A percentile compares a stretch with the other conserved stretches of the same genome.
phyloP scores from a whole-genome alignment of 2,797 vertebrate genomes.

The Graptemys geographica region DNA sequence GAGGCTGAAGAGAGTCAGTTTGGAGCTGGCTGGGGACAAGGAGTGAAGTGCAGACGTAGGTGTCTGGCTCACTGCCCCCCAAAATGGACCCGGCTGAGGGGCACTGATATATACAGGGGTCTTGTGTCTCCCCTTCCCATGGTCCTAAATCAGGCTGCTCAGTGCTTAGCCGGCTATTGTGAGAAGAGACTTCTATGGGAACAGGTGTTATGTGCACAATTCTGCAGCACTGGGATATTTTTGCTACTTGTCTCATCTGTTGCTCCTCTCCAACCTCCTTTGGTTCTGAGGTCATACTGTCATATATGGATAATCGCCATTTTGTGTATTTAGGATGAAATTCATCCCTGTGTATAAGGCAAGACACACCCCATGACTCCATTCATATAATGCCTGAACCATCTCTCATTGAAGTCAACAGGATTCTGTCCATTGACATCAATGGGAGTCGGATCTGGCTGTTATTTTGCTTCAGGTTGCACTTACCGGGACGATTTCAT shows the following conservation, averaged over 20 bases:
- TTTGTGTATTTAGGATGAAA: not conserved
- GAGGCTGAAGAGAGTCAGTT: no score
- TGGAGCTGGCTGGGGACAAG: no score
- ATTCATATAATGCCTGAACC: accelerated
- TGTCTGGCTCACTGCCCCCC: no score
- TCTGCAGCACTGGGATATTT: not conserved
- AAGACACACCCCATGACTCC: accelerated
- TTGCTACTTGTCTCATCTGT: not conserved
- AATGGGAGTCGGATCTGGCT: not conserved
- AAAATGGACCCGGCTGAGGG: no score
- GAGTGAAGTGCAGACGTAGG: no score
- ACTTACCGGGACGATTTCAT: conserved; percentile 24
- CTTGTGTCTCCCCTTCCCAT: not conserved
- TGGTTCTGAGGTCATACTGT: accelerated
- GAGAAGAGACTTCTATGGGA: not conserved
- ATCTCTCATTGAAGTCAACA: not conserved
- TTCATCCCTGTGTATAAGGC: not conserved
- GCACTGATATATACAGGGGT: not conserved
- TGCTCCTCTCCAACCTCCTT: not conserved
- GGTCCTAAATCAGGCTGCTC: not conserved
- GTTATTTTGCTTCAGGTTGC: not conserved
- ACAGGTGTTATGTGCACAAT: not conserved
- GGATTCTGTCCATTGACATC: not conserved
- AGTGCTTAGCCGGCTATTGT: not conserved
- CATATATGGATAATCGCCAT: accelerated